Conservation (phyloP, 2,888 invertebrate species). For the Amphipoea oculea region DNA sequence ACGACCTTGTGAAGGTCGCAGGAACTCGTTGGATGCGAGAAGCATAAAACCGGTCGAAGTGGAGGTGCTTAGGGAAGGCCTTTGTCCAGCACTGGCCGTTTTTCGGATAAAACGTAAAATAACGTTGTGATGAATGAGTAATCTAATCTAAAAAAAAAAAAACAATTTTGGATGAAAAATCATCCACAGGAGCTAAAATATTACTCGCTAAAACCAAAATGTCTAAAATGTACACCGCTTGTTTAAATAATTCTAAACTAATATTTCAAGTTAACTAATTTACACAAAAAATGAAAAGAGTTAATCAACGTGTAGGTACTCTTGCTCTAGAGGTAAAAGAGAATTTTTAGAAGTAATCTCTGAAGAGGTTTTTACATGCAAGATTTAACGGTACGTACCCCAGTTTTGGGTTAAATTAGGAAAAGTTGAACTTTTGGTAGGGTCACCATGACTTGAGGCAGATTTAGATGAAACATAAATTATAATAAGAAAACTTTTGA, state of each 20-base stretch:
- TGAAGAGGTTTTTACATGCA: slow-evolving; percentile 56
- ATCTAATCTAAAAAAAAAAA: neutral
- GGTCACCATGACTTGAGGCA: slow-evolving; percentile 37
- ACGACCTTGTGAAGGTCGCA: no score
- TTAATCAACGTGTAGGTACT: slow-evolving; percentile 62
- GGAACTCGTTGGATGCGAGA: no score
- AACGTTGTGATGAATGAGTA: no score
- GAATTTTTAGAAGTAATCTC: slow-evolving; percentile 55
- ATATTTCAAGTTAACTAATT: slow-evolving; percentile 63
- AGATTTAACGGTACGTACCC: slow-evolving; percentile 72
- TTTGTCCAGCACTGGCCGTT: no score
- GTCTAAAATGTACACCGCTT: slow-evolving; percentile 10
- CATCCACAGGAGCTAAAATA: neutral
- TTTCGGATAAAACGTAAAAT: no score
- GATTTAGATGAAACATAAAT: slow-evolving; percentile 23
- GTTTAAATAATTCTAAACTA: slow-evolving; percentile 19
- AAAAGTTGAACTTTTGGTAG: slow-evolving; percentile 62
- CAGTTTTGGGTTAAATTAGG: slow-evolving; percentile 72
- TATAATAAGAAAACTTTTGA: slow-evolving; percentile 17
- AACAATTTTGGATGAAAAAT: neutral
- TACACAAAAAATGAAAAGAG: slow-evolving; percentile 63
- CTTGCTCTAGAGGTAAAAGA: slow-evolving; percentile 55
- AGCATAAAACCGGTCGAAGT: no score
- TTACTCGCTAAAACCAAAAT: neutral
- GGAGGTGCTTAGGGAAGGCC: no score